Percentiles rank a stretch among this genome's conserved stretches.
These are phyloP conservation scores for Copsychus sechellarum DNA, from an alignment of 2,113 vertebrate genomes.

Conservation along the genomic window DNA sequence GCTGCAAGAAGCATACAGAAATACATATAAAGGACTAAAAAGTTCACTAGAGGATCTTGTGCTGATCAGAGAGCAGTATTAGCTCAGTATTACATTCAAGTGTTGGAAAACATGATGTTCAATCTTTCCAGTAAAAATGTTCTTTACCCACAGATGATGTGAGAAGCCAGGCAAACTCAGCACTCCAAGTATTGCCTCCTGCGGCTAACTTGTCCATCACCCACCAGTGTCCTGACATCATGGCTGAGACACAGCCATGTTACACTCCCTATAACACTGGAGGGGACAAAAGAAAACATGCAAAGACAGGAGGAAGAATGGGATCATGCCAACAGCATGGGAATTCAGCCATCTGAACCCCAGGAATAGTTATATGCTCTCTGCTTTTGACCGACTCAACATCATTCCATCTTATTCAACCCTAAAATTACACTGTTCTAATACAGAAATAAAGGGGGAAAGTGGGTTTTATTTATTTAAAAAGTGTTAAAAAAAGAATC, in stretches of 20 bases:
- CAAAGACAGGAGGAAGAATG: background rate
- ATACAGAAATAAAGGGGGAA: background rate
- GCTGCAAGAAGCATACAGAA: background rate
- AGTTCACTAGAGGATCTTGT: background rate
- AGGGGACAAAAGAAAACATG: background rate
- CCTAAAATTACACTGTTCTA: background rate
- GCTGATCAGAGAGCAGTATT: background rate
- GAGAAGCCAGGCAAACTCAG: background rate
- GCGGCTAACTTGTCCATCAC: background rate
- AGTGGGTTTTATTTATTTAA: background rate
- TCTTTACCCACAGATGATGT: background rate
- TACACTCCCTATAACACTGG: background rate
- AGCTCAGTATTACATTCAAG: background rate
- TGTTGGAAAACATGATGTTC: background rate
- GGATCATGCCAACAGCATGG: background rate
- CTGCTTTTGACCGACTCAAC: background rate
- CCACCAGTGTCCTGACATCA: background rate
- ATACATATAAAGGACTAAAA: background rate
- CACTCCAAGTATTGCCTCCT: background rate
- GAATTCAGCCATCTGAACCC: background rate
- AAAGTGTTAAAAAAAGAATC: background rate
- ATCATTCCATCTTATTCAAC: background rate
- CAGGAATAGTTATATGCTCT: background rate
- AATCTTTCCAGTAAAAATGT: background rate
- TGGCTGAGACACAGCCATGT: background rate